Evolutionary conservation across 1,140 invertebrate genomes (phyloP).

Genomic region (Tribolium madens): DNA sequence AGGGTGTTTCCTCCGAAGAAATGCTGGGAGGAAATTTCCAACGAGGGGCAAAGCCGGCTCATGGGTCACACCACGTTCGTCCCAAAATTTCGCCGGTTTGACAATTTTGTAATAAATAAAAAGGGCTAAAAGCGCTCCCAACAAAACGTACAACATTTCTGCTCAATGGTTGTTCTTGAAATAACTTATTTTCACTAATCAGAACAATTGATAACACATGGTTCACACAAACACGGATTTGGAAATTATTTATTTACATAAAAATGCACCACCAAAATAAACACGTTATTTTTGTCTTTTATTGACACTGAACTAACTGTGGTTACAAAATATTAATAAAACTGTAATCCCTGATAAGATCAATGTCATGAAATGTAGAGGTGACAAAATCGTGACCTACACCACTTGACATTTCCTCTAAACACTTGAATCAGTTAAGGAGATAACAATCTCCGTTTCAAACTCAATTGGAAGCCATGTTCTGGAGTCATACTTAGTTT

Average conservation of each 20-base stretch:
- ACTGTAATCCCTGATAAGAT: slow-evolving; percentile 70
- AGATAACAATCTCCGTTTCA: background rate
- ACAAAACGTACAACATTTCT: background rate
- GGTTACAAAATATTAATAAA: slow-evolving; percentile 65
- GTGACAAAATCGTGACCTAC: background rate
- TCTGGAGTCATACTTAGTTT: background rate
- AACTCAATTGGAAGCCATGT: background rate
- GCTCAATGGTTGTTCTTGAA: background rate
- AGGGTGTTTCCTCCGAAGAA: slow-evolving; percentile 24
- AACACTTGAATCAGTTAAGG: too few species aligned
- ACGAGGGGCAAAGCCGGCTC: slow-evolving; percentile 36
- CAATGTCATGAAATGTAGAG: slow-evolving; percentile 68
- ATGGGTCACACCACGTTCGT: slow-evolving; percentile 38
- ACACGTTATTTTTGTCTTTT: slow-evolving; percentile 25
- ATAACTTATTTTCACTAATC: background rate
- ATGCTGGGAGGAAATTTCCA: slow-evolving; percentile 24
- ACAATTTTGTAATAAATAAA: background rate
- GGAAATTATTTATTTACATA: background rate
- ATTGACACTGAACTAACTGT: background rate
- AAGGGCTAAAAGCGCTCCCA: background rate
- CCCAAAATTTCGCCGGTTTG: slow-evolving; percentile 45
- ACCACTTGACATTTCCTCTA: slow-evolving; percentile 17
- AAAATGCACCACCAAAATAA: slow-evolving; percentile 54
- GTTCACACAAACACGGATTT: background rate
- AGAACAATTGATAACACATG: background rate